Evolutionary conservation across 2,888 invertebrate species (phyloP).

Genomic region (Drosophila hawaiiensis): DNA sequence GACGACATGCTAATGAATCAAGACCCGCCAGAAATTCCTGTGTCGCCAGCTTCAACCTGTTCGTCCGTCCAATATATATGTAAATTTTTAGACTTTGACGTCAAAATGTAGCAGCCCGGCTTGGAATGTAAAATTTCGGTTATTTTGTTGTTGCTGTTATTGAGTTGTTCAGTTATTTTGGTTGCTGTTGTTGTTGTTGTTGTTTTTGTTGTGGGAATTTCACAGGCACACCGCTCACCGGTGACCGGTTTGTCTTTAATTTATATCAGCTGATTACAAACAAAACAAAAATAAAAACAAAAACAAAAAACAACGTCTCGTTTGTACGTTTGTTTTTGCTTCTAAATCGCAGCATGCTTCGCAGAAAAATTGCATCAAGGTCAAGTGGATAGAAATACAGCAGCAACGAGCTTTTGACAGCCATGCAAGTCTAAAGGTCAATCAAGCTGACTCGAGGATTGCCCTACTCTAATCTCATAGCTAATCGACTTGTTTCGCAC

Average conservation of each 20-base stretch:
- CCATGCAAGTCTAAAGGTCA: conserved; percentile 38
- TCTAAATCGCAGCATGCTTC: conserved; percentile 7
- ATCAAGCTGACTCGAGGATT: conserved; percentile 14
- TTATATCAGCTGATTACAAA: conserved; percentile 50
- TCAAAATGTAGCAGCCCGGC: conserved; percentile 62
- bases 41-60: conserved; percentile 53
- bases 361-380: conserved; percentile 49
- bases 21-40: conserved; percentile 75
- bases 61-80: conserved; percentile 48
- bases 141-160: conserved; percentile 45
- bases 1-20: conserved; percentile 71
- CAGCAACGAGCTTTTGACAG: conserved; percentile 11
- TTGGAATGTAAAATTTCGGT: conserved; percentile 78
- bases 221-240: conserved; percentile 40
- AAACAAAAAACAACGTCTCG: background rate
- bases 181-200: conserved; percentile 18
- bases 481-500: conserved; percentile 9
- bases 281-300: conserved; percentile 9
- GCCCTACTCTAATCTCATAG: conserved; percentile 30
- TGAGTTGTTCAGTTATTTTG: conserved; percentile 46
- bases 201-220: conserved; percentile 63
- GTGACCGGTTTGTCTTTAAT: conserved; percentile 36
- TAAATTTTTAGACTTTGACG: conserved; percentile 78
- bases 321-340: conserved; percentile 3
- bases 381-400: conserved; percentile 52